phyloP scores from a whole-genome alignment of 2,888 invertebrate species.

The Epirrhoe alternata region DNA sequence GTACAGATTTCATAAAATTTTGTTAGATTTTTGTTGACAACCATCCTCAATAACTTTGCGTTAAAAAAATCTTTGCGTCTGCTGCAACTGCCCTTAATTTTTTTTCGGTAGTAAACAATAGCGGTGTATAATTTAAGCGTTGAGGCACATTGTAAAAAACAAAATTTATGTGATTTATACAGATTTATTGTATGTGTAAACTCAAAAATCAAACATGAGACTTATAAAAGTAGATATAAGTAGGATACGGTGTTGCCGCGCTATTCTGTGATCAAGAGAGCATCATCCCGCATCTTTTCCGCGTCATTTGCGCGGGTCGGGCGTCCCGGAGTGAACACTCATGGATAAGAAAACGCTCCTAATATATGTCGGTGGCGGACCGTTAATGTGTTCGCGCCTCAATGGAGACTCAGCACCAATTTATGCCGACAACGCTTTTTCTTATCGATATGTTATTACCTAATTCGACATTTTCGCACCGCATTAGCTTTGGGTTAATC shows the following conservation, averaged over 20 bases:
- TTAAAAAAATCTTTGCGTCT: no score
- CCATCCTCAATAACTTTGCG: no score
- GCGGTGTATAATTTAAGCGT: no score
- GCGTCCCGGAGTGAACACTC: conserved; percentile 58
- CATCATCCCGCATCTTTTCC: conserved; percentile 75
- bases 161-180: no score
- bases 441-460: conserved; percentile 73
- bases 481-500: conserved; percentile 66
- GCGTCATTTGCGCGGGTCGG: conserved; percentile 71
- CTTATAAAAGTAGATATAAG: not conserved
- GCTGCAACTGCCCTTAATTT: no score
- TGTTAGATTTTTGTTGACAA: no score
- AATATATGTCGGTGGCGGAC: conserved; percentile 58
- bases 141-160: no score
- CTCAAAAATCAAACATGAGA: no score
- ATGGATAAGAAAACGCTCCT: conserved; percentile 62
- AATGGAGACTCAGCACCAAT: conserved; percentile 72
- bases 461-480: conserved; percentile 72
- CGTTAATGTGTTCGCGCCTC: conserved; percentile 72
- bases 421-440: conserved; percentile 70
- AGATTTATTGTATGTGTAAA: no score
- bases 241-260: conserved; percentile 26
- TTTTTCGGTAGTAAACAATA: no score
- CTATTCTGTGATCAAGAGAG: conserved; percentile 67
- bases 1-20: no score